Percentiles rank a stretch among this genome's conserved stretches.
These are phyloP conservation scores for Listronotus bonariensis DNA, from an alignment of 1,140 invertebrate genomes.

Conservation along the genomic window DNA sequence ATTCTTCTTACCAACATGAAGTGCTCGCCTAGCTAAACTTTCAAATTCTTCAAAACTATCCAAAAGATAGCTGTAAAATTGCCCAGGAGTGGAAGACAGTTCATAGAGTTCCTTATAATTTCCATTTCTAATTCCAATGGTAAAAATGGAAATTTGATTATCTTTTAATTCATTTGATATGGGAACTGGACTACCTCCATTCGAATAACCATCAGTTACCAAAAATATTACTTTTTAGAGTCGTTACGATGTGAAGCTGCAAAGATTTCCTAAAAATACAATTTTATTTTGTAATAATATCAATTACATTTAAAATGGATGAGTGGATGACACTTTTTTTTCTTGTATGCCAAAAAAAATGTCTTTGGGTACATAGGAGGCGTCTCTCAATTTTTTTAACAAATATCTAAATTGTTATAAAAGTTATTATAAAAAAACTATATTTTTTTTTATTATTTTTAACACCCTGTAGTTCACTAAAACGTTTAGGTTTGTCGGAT, in stretches of 20 bases:
- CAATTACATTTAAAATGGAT: too few relatives aligned
- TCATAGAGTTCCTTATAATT: slow-evolving; percentile 69
- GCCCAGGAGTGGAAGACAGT: slow-evolving; percentile 67
- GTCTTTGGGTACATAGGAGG: too few relatives aligned
- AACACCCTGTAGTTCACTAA: too few relatives aligned
- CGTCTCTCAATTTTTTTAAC: too few relatives aligned
- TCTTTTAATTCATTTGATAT: slow-evolving; percentile 62
- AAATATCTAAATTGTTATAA: too few relatives aligned
- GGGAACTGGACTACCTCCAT: slow-evolving; percentile 69
- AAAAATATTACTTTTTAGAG: slow-evolving; percentile 69
- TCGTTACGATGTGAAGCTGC: slow-evolving; percentile 56
- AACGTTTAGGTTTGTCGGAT: too few relatives aligned
- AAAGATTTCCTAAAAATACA: slow-evolving; percentile 61
- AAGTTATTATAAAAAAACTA: too few relatives aligned
- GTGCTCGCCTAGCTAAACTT: slow-evolving; percentile 68
- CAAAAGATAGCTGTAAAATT: slow-evolving; percentile 70
- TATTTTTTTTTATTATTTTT: too few relatives aligned
- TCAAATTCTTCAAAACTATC: slow-evolving; percentile 76
- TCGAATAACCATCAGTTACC: slow-evolving; percentile 76
- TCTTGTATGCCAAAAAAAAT: too few relatives aligned
- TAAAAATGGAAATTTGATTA: slow-evolving; percentile 65
- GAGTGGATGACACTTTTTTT: too few relatives aligned
- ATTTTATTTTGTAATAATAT: too few relatives aligned
- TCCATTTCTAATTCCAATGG: slow-evolving; percentile 69
- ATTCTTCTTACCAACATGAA: slow-evolving; percentile 65